These are phyloP conservation scores for Prunella himalayana DNA, from an alignment of 2,113 vertebrate species.

Conservation along the genomic window DNA sequence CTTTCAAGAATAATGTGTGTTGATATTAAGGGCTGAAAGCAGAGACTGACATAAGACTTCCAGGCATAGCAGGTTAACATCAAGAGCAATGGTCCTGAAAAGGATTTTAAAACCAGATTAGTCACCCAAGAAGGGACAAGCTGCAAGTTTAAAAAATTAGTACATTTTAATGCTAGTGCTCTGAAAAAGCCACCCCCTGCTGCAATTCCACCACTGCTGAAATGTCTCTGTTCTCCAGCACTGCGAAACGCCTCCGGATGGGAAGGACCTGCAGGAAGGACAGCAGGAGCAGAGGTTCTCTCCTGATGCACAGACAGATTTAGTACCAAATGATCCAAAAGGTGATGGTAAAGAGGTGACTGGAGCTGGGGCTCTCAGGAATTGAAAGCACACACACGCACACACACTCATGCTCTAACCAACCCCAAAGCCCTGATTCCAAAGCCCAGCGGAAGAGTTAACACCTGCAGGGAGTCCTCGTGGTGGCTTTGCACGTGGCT, in stretches of 20 bases:
- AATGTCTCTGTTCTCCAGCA: conserved; percentile 11
- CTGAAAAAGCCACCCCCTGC: conserved; percentile 20
- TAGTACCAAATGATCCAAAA: conserved; percentile 52
- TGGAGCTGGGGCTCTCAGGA: conserved; percentile 33
- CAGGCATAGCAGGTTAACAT: conserved; percentile 25
- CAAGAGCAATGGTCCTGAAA: conserved; percentile 23
- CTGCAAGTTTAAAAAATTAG: conserved; percentile 36
- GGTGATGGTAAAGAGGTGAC: conserved; percentile 9
- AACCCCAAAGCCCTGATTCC: not conserved
- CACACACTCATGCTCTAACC: not conserved
- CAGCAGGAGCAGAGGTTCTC: conserved; percentile 24
- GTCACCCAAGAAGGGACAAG: conserved; percentile 58
- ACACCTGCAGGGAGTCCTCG: not conserved
- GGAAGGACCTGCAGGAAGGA: conserved; percentile 11
- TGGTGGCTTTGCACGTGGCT: not conserved
- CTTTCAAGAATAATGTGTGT: conserved; percentile 24
- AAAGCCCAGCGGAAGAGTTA: not conserved
- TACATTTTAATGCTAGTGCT: conserved; percentile 52
- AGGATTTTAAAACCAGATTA: conserved; percentile 31
- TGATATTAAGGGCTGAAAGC: conserved; percentile 3
- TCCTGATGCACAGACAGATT: conserved; percentile 6
- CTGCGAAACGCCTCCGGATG: not conserved
- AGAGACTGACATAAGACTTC: conserved; percentile 1
- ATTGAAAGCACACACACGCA: not conserved
- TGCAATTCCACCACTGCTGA: conserved; percentile 1